These are phyloP conservation scores for Platycheirus rosarum DNA, from an alignment of 2,888 invertebrate species.

Conservation along the genomic window DNA sequence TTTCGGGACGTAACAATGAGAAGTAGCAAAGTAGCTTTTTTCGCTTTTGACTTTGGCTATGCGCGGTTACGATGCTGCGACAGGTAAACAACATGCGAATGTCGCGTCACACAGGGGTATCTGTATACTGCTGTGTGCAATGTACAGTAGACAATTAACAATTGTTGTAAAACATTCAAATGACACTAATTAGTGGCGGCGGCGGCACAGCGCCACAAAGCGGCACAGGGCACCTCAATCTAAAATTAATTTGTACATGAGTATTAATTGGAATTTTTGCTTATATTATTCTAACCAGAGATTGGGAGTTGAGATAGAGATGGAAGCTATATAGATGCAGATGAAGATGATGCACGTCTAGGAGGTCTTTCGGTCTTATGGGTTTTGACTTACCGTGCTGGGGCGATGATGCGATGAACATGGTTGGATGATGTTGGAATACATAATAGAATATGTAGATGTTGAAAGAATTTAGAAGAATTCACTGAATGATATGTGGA, in stretches of 20 bases:
- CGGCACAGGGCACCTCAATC: constrained; percentile 46
- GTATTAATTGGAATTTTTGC: constrained; percentile 72
- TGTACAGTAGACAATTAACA: constrained; percentile 75
- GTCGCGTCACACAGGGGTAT: constrained; percentile 29
- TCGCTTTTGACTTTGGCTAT: constrained; percentile 4
- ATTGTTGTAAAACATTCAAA: constrained; percentile 77
- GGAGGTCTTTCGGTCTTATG: constrained; percentile 57
- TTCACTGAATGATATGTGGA: no score
- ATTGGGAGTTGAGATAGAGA: constrained; percentile 35
- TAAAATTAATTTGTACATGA: constrained; percentile 72
- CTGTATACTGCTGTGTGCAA: constrained; percentile 5
- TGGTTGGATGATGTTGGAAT: background rate
- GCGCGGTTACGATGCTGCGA: constrained; percentile 29
- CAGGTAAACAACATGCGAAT: constrained; percentile 73
- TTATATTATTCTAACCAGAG: constrained; percentile 16
- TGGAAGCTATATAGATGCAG: constrained; percentile 43
- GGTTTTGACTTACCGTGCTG: constrained; percentile 49
- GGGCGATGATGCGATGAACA: background rate
- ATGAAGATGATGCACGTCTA: constrained; percentile 51
- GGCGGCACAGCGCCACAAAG: constrained; percentile 52
- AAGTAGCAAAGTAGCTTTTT: constrained; percentile 49
- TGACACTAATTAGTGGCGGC: constrained; percentile 77
- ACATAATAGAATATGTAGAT: constrained; percentile 33
- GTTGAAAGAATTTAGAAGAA: no score
- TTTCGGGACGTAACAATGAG: constrained; percentile 60